phyloP scores from a whole-genome alignment of 1,140 invertebrate species.

The Rhyacophila brunnea region DNA sequence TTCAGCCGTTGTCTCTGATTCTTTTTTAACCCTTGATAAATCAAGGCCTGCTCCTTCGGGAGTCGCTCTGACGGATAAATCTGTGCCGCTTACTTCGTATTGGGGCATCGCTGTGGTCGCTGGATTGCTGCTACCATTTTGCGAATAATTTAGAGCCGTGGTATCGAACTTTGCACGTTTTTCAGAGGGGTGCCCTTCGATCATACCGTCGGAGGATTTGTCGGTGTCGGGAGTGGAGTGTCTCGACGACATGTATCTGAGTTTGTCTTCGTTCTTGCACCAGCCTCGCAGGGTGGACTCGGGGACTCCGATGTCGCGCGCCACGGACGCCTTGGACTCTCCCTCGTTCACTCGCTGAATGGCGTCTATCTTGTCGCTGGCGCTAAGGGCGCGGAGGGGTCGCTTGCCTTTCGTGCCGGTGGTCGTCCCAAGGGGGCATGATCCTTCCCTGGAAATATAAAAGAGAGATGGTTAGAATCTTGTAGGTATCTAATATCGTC shows the following conservation, averaged over 20 bases:
- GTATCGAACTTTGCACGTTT: slow-evolving; percentile 55
- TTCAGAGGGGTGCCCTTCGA: slow-evolving; percentile 43
- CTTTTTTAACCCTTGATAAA: slow-evolving; percentile 22
- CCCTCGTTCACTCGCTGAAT: slow-evolving; percentile 77
- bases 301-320: slow-evolving; percentile 76
- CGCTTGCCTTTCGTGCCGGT: slow-evolving; percentile 62
- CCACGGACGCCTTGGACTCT: slow-evolving; percentile 79
- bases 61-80: slow-evolving; percentile 15
- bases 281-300: slow-evolving; percentile 80
- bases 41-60: slow-evolving; percentile 20
- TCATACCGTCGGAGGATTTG: slow-evolving; percentile 51
- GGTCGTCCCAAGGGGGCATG: slow-evolving; percentile 33
- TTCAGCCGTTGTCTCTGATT: slow-evolving; percentile 6
- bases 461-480: too few species aligned
- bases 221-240: slow-evolving; percentile 65
- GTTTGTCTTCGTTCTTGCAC: slow-evolving; percentile 81
- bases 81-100: slow-evolving; percentile 39
- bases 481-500: too few species aligned
- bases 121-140: slow-evolving; percentile 38
- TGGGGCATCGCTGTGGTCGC: slow-evolving; percentile 33
- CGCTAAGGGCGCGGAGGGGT: slow-evolving; percentile 66
- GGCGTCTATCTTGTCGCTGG: slow-evolving; percentile 74
- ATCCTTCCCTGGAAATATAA: slow-evolving; percentile 38
- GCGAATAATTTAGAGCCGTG: slow-evolving; percentile 40
- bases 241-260: slow-evolving; percentile 67